phyloP scores from a whole-genome alignment of 2,888 invertebrate species.

The Drosophila paucipuncta region DNA sequence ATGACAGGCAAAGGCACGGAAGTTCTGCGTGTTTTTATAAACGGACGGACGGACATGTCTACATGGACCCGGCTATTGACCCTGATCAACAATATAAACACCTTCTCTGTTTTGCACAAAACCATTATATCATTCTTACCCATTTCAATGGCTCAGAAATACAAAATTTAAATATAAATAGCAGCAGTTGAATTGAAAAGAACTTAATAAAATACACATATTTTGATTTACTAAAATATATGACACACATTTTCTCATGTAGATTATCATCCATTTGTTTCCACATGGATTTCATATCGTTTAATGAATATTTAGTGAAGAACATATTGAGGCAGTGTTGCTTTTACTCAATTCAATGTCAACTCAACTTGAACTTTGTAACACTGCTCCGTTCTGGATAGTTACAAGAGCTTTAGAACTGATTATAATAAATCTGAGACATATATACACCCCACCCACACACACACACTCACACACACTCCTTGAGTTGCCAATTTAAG shows the following conservation, averaged over 20 bases:
- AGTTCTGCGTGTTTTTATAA: background rate
- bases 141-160: background rate
- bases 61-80: background rate
- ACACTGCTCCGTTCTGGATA: slow-evolving; percentile 32
- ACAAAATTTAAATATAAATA: background rate
- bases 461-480: slow-evolving; percentile 23
- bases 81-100: background rate
- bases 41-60: background rate
- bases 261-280: background rate
- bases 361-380: slow-evolving; percentile 65
- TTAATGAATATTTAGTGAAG: slow-evolving; percentile 17
- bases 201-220: background rate
- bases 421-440: slow-evolving; percentile 51
- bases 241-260: background rate
- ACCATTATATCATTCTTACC: background rate
- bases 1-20: background rate
- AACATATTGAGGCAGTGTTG: slow-evolving; percentile 8
- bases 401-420: slow-evolving; percentile 48
- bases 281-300: background rate
- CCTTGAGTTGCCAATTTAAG: slow-evolving; percentile 75
- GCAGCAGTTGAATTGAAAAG: background rate
- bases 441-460: slow-evolving; percentile 30
- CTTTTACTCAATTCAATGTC: slow-evolving; percentile 57
- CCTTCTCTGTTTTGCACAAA: background rate
- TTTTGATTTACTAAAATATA: background rate